These are phyloP conservation scores for Leptatherina wallacei DNA, from an alignment of 2,797 vertebrate species.

Conservation along the genomic window DNA sequence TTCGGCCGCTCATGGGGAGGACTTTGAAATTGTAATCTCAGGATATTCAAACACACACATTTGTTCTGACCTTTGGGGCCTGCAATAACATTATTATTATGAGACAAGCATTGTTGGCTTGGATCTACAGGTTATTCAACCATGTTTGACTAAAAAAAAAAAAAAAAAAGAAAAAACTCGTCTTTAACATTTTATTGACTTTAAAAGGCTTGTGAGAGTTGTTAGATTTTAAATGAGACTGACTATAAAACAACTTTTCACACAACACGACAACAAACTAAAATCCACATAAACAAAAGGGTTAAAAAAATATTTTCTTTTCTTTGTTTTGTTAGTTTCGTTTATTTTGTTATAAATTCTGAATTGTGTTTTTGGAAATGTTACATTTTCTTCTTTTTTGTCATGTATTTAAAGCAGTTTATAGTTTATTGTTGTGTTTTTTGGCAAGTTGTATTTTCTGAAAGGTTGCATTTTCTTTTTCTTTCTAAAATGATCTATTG, in stretches of 20 bases:
- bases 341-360: not conserved
- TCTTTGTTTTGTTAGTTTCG: not conserved
- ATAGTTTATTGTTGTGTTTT: not conserved
- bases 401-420: not conserved
- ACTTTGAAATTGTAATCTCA: slow-evolving; percentile 87
- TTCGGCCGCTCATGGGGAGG: slow-evolving; percentile 80
- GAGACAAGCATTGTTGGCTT: slow-evolving; percentile 52
- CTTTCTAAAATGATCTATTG: not conserved
- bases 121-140: slow-evolving; percentile 30
- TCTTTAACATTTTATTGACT: slow-evolving; percentile 14
- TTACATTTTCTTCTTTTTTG: not conserved
- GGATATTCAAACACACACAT: slow-evolving; percentile 85
- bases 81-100: slow-evolving; percentile 83
- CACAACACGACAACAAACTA: no score
- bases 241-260: not conserved
- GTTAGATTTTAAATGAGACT: not conserved
- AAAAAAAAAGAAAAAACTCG: not conserved
- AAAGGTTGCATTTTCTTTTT: not conserved
- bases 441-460: not conserved
- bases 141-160: not conserved
- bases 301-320: not conserved
- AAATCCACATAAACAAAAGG: not conserved
- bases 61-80: slow-evolving; percentile 84
- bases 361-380: not conserved
- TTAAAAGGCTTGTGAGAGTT: slow-evolving; percentile 17